A percentile compares a stretch with the other conserved stretches of the same genome.
Evolutionary conservation across 1,140 invertebrate species (phyloP).

Genomic region (Grapholita molesta): DNA sequence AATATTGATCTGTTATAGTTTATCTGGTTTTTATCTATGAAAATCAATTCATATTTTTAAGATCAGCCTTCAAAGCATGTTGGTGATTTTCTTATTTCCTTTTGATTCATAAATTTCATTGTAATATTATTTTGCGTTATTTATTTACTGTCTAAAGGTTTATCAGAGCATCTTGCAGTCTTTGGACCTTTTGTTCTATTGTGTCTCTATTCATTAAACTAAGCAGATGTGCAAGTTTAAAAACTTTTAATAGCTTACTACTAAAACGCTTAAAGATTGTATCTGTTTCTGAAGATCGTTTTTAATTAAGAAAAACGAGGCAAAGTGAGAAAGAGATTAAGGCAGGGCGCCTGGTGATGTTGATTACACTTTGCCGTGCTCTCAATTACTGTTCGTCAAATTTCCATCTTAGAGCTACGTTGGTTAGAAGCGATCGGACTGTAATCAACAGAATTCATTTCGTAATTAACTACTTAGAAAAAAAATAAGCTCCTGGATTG

Average conservation of each 20-base stretch:
- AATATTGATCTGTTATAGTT: too few species aligned
- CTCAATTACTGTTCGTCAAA: slow-evolving; percentile 4
- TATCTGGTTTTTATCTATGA: too few species aligned
- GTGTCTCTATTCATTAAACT: neutral
- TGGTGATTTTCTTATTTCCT: too few species aligned
- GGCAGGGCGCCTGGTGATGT: neutral
- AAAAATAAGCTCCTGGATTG: too few species aligned
- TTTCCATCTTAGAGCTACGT: neutral
- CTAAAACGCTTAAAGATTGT: neutral
- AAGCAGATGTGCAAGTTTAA: neutral
- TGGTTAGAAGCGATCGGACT: neutral
- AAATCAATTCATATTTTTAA: too few species aligned
- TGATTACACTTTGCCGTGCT: neutral
- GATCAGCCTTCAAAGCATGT: too few species aligned
- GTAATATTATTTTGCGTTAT: neutral
- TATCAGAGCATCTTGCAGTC: neutral
- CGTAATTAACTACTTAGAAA: too few species aligned
- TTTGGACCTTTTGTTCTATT: neutral
- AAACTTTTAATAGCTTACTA: slow-evolving; percentile 4
- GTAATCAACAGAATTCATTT: too few species aligned
- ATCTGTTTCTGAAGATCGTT: neutral
- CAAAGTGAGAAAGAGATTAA: neutral
- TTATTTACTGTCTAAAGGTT: neutral
- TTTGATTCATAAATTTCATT: too few species aligned
- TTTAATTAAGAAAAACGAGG: neutral